Base-by-base conservation (phyloP, 2,888 invertebrate genomes). In the Patella ulyssiponensis region DNA sequence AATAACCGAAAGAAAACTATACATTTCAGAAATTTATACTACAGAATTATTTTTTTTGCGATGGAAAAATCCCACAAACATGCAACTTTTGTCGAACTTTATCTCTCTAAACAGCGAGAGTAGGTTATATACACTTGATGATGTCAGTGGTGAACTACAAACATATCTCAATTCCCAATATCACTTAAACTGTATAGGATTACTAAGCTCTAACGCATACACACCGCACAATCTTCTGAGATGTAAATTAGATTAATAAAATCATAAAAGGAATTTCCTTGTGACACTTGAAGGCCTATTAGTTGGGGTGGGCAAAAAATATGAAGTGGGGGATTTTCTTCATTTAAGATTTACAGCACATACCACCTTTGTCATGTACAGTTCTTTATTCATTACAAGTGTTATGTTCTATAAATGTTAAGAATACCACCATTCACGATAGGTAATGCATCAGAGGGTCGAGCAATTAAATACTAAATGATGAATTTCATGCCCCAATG, bases 121-220 rank as follows among this genome's bases (percentile, higher is more conserved):
- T 44, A 44, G 44, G 44, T 44, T 44, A 44, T 44, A 44, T 44
- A 44, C 44, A 44, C 23, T 64, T 64, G 23, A 64, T 64, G 64
- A 64, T 64, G 64, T 64, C 64, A 64, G 64, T 23, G 20, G 64
- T 64, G 64, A 64, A 64, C 20, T 20, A 64, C 64, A 64, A 64
- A 64, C 64, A 64, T 23, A 64, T 64, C 20, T 23, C 64, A 64
- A 23, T 64, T 23, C 64, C 64, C 23, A 23, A 64, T 64, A 64
- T 64, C 64, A 64, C 64, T 23, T 64, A 64, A 64, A 64, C 64
- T 64, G 64, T 64, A 64, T 64, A 64, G 20, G 23, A 64, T 64
- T 64, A 64, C 64, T 64, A 64, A 64, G 64, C 64, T 23, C 23
- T 64, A 64, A 64, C 14, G 64, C 64, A 64, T 64, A 64, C 64